Evolutionary conservation across 2,888 invertebrate genomes (phyloP).

Genomic region (Caenorhabditis wallacei): DNA sequence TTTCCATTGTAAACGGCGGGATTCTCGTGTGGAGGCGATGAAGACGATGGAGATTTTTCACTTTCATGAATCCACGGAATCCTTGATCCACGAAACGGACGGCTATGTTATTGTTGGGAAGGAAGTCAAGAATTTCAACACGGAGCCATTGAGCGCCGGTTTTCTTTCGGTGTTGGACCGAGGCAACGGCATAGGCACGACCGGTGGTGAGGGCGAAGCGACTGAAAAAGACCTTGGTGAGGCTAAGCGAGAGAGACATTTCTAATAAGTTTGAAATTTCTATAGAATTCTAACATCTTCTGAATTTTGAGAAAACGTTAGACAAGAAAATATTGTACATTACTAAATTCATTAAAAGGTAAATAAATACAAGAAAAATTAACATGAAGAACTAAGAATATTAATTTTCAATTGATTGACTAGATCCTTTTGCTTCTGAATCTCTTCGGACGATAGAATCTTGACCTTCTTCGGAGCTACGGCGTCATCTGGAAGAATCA

Average conservation of each 20-base stretch:
- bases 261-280: no score
- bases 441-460: no score
- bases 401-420: no score
- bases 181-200: slow-evolving; percentile 18
- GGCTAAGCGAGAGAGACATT: background rate
- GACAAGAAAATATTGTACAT: no score
- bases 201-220: background rate
- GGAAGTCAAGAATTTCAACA: slow-evolving; percentile 7
- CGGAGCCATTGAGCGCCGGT: slow-evolving; percentile 14
- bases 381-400: no score
- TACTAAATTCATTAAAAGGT: no score
- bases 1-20: slow-evolving; percentile 4
- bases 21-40: background rate
- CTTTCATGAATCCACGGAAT: background rate
- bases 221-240: slow-evolving; percentile 5
- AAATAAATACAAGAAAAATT: no score
- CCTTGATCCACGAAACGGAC: slow-evolving; percentile 25
- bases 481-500: no score
- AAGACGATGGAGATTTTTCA: slow-evolving; percentile 6
- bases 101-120: slow-evolving; percentile 6
- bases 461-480: no score
- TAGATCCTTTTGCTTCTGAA: no score
- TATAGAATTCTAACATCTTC: no score
- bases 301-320: no score
- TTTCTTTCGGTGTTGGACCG: slow-evolving; percentile 17